Evolutionary conservation across 2,888 invertebrate species (phyloP).

Genomic region (Piscicola geometra): DNA sequence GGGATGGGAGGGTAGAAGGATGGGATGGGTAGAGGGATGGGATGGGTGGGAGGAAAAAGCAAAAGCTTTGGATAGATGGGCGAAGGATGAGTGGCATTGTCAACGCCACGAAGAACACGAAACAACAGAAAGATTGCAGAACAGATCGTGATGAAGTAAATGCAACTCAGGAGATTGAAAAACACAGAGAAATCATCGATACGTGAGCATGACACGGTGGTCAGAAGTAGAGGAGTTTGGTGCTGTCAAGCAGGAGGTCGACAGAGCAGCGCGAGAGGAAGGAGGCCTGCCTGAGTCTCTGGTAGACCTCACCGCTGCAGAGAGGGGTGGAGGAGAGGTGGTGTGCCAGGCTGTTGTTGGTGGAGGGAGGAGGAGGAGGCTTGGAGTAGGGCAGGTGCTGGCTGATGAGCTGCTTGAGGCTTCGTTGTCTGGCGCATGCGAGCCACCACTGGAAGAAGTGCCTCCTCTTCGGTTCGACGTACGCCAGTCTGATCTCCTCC

Average conservation of each 20-base stretch:
- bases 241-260: conserved; percentile 7
- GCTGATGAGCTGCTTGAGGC: not conserved
- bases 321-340: not conserved
- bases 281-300: conserved; percentile 7
- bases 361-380: not conserved
- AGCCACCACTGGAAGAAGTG: conserved; percentile 23
- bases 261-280: not conserved
- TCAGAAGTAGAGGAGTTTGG: conserved; percentile 22
- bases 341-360: not conserved
- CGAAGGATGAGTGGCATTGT: too few species aligned
- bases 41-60: too few species aligned
- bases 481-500: conserved; percentile 27
- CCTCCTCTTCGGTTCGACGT: conserved; percentile 6
- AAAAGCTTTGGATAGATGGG: too few species aligned
- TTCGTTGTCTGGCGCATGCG: not conserved
- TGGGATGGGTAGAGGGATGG: too few species aligned
- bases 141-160: too few species aligned
- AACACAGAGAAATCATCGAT: too few species aligned
- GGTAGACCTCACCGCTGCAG: not conserved
- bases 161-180: too few species aligned
- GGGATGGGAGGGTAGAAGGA: too few species aligned
- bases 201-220: too few species aligned
- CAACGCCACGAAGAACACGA: too few species aligned
- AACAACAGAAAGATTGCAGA: too few species aligned
- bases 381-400: not conserved